A percentile compares a stretch with the other conserved stretches of the same genome.
phyloP scores from a whole-genome alignment of 1,140 invertebrate genomes.

The Laupala kohalensis region DNA sequence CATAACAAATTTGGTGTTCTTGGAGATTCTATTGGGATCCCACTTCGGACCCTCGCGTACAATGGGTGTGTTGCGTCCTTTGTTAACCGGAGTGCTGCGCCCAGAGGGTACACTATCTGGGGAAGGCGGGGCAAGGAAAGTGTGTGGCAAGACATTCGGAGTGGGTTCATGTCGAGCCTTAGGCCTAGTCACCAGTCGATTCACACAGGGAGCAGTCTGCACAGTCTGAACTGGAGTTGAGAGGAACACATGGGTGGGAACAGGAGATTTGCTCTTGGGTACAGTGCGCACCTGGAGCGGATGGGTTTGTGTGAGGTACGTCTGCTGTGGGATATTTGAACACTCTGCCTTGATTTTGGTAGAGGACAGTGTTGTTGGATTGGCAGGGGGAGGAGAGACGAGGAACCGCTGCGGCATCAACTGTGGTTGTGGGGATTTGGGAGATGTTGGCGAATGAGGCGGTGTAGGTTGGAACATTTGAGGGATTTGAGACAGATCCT shows the following conservation, averaged over 20 bases:
- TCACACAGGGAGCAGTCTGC: too few species aligned
- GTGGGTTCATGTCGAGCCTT: constrained; percentile 38
- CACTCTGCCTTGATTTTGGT: neutral
- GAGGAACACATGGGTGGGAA: neutral
- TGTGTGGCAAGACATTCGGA: constrained; percentile 30
- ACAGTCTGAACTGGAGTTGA: constrained; percentile 29
- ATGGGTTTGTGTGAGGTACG: neutral
- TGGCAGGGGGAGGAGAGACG: neutral
- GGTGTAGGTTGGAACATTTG: neutral
- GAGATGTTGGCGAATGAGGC: too few species aligned
- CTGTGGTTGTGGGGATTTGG: neutral
- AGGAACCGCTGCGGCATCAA: neutral
- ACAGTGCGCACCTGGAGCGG: neutral
- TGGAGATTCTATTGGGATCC: constrained; percentile 53
- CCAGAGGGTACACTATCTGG: constrained; percentile 1
- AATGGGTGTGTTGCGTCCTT: constrained; percentile 22
- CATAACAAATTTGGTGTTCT: constrained; percentile 64
- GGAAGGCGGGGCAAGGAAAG: constrained; percentile 16
- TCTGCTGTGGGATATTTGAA: neutral
- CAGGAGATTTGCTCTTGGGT: neutral
- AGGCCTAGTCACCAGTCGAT: constrained; percentile 47
- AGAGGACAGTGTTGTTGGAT: neutral
- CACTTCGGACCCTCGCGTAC: constrained; percentile 42
- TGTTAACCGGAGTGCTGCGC: constrained; percentile 17
- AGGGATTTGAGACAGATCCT: neutral